Evolutionary conservation across 2,113 vertebrate genomes (phyloP).

Genomic region (Rhea pennata): DNA sequence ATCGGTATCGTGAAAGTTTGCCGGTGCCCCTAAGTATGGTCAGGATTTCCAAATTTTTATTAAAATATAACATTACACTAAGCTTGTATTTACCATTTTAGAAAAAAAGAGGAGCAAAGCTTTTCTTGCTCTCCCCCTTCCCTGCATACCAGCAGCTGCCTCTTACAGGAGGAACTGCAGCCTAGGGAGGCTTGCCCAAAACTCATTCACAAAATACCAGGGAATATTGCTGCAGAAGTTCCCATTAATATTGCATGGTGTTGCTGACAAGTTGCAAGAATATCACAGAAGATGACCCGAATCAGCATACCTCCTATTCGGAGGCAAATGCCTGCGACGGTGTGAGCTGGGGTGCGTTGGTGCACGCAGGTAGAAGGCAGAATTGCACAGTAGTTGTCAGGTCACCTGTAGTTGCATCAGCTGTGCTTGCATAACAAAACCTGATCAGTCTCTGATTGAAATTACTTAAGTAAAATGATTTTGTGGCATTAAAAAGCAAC

Average conservation of each 20-base stretch:
- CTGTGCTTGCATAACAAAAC: conserved; percentile 26
- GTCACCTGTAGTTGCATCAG: neutral
- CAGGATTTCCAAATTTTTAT: neutral
- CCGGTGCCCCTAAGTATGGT: neutral
- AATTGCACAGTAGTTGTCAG: neutral
- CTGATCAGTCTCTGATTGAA: neutral
- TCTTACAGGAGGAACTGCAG: neutral
- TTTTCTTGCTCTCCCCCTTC: neutral
- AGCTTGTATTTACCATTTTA: neutral
- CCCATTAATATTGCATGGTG: neutral
- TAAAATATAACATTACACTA: neutral
- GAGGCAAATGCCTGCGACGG: neutral
- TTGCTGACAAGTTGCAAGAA: neutral
- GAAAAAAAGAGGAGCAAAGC: neutral
- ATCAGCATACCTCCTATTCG: neutral
- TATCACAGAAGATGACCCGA: neutral
- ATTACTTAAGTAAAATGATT: conserved; percentile 37
- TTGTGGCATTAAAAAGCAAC: conserved; percentile 57
- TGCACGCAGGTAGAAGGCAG: too few species aligned
- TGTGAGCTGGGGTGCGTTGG: neutral
- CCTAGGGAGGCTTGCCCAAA: neutral
- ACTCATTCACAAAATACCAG: neutral
- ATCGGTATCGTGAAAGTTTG: neutral
- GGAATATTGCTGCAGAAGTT: neutral
- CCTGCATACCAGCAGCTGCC: rapidly evolving